Conservation (phyloP, 2,888 invertebrate genomes). For the Unio delphinus region DNA sequence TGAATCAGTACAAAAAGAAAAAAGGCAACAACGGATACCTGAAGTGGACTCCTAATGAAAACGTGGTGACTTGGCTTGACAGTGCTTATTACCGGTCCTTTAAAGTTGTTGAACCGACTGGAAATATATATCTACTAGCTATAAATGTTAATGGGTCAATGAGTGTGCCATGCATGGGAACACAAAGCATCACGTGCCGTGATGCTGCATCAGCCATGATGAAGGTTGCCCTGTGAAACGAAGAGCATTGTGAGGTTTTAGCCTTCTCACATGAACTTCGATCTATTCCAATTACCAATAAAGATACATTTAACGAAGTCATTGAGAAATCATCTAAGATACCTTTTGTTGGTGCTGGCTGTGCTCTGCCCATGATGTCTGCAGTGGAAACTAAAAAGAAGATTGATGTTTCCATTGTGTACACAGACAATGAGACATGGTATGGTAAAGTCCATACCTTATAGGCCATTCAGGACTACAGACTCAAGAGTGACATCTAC, state of each 20-base stretch:
- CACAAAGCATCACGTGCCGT: constrained; percentile 67
- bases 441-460: constrained; percentile 73
- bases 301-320: constrained; percentile 37
- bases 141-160: constrained; percentile 76
- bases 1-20: constrained; percentile 62
- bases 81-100: constrained; percentile 68
- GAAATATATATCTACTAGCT: constrained; percentile 75
- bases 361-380: constrained; percentile 74
- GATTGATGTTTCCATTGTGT: constrained; percentile 83
- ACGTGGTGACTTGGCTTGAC: constrained; percentile 57
- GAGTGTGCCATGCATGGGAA: constrained; percentile 64
- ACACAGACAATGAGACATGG: constrained; percentile 75
- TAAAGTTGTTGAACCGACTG: constrained; percentile 73
- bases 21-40: constrained; percentile 66
- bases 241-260: constrained; percentile 47
- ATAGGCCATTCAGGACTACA: constrained; percentile 76
- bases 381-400: constrained; percentile 76
- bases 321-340: constrained; percentile 25
- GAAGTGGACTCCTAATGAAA: constrained; percentile 57
- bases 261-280: constrained; percentile 48
- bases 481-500: constrained; percentile 70
- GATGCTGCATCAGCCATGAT: constrained; percentile 76
- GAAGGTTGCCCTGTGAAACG: constrained; percentile 65
- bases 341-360: constrained; percentile 55
- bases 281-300: constrained; percentile 30